These are phyloP conservation scores for Anthopleura xanthogrammica DNA, from an alignment of 92 coral and sea anemone genomes.

Conservation along the genomic window DNA sequence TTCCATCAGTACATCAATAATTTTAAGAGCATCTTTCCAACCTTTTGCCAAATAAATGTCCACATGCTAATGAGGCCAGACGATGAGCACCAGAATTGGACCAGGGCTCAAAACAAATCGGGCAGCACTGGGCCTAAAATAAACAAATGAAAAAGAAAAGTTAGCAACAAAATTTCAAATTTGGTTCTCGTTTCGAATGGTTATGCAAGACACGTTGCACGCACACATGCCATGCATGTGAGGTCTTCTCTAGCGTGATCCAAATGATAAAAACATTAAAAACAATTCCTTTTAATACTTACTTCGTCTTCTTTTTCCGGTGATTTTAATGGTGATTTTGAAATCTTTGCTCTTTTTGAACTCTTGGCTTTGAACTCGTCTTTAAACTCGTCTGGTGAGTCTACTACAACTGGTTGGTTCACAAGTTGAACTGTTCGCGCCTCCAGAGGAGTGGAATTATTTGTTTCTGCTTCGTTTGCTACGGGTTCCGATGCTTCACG, in stretches of 20 bases:
- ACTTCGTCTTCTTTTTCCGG: conserved; percentile 86
- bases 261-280: too few species aligned
- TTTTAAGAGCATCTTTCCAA: not conserved
- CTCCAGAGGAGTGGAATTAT: conserved; percentile 22
- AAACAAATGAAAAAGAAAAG: not conserved
- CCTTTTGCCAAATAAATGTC: conserved; percentile 95
- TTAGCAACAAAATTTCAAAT: not conserved
- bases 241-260: too few species aligned
- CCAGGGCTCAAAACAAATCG: conserved; percentile 96
- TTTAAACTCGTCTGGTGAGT: conserved; percentile 73
- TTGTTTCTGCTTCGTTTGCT: conserved; percentile 8
- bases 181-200: not conserved
- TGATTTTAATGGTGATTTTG: conserved; percentile 62
- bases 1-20: not conserved
- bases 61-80: conserved; percentile 81
- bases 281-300: conserved; percentile 3
- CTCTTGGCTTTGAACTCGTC: conserved; percentile 37
- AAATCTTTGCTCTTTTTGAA: conserved; percentile 32
- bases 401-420: conserved; percentile 20
- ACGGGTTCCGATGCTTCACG: not conserved
- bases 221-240: too few species aligned
- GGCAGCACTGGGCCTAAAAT: conserved; percentile 76
- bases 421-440: conserved; percentile 28
- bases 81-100: conserved; percentile 89
- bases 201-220: not conserved